Percentiles rank a stretch among this genome's conserved stretches.
These are phyloP conservation scores for Empidonax traillii DNA, from an alignment of 2,113 vertebrate species.

Conservation along the genomic window DNA sequence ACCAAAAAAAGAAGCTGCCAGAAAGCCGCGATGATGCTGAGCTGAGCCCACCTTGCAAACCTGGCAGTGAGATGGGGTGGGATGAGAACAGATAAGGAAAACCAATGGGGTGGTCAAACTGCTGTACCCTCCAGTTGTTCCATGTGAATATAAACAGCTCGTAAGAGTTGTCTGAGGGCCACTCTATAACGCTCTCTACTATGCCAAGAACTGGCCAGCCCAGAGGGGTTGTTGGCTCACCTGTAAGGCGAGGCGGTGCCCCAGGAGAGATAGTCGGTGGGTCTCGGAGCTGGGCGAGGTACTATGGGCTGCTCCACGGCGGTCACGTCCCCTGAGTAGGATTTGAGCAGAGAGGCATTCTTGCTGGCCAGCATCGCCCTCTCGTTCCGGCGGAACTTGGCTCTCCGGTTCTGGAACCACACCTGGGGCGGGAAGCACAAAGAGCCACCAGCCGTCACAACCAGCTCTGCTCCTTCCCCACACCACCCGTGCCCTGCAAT, in stretches of 20 bases:
- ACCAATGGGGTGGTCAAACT: not conserved
- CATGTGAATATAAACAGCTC: not conserved
- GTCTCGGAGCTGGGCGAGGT: constrained; percentile 90
- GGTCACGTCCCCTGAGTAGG: constrained; percentile 93
- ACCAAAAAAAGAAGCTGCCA: not conserved
- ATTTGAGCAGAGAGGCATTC: constrained; percentile 95
- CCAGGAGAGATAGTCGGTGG: constrained; percentile 97
- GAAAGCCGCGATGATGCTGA: not conserved
- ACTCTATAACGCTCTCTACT: not conserved
- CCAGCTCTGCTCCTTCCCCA: not conserved
- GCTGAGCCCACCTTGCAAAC: not conserved
- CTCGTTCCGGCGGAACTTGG: constrained; percentile 96
- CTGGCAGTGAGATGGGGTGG: not conserved
- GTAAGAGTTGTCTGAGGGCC: not conserved
- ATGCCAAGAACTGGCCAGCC: not conserved
- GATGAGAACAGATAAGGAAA: not conserved
- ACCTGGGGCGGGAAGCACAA: constrained; percentile 74
- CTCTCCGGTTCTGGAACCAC: constrained; percentile 98
- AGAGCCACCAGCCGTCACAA: not conserved
- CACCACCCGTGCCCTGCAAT: not conserved
- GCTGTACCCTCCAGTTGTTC: not conserved
- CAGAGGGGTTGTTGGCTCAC: constrained; percentile 69
- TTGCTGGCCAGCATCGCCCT: constrained; percentile 98
- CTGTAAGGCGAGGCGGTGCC: constrained; percentile 93
- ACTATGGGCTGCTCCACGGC: constrained; percentile 98